Percentiles rank a stretch among this genome's conserved stretches.
phyloP scores from a whole-genome alignment of 2,797 vertebrate species.

The Petrocephalus schoutedeni region DNA sequence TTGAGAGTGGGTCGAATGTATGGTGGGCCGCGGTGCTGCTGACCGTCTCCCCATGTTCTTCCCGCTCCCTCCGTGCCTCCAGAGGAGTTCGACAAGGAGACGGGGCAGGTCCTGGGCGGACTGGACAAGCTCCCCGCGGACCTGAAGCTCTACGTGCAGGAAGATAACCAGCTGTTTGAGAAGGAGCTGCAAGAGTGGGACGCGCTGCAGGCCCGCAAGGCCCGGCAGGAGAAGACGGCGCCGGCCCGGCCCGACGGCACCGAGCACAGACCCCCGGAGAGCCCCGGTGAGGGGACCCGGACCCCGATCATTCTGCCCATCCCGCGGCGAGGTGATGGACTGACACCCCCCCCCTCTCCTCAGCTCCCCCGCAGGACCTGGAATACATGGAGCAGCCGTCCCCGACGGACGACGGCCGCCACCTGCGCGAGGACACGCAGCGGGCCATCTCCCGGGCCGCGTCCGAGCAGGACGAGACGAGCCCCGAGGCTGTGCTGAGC shows the following conservation, averaged over 20 bases:
- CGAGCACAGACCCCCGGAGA: constrained; percentile 58
- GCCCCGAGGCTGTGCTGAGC: constrained; percentile 80
- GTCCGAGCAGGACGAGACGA: constrained; percentile 76
- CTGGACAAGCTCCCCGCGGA: constrained; percentile 90
- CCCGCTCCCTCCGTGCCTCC: constrained; percentile 17
- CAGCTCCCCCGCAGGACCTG: constrained; percentile 78
- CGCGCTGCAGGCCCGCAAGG: constrained; percentile 73
- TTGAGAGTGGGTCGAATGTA: background rate
- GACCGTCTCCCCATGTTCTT: background rate
- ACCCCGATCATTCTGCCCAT: background rate
- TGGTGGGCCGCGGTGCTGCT: background rate
- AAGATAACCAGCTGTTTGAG: constrained; percentile 87
- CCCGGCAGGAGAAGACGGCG: constrained; percentile 82
- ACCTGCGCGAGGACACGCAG: constrained; percentile 86
- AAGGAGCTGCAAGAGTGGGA: constrained; percentile 93
- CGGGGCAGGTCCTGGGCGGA: constrained; percentile 83
- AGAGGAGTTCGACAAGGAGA: constrained; percentile 97
- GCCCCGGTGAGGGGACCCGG: constrained; percentile 50
- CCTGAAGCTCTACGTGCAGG: constrained; percentile 85
- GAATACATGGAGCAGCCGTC: constrained; percentile 97
- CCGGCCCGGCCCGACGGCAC: constrained; percentile 62
- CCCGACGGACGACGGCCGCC: constrained; percentile 78
- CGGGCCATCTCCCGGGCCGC: constrained; percentile 82
- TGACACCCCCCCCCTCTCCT: background rate
- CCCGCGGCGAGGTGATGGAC: background rate